These are phyloP conservation scores for Corythornis vintsioides DNA, from an alignment of 2,113 vertebrate species.

Conservation along the genomic window DNA sequence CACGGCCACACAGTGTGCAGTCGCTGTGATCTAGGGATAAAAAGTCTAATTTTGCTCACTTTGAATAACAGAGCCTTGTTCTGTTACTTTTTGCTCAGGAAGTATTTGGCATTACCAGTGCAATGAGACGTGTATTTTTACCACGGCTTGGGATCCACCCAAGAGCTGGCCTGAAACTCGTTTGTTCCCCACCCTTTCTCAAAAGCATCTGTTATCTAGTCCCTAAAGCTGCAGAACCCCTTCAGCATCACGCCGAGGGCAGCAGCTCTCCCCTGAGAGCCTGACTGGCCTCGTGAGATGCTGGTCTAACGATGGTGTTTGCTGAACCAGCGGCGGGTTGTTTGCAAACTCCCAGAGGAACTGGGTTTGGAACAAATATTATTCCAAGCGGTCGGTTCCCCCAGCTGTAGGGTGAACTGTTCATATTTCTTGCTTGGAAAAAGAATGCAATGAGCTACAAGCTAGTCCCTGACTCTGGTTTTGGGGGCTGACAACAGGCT, in stretches of 20 bases:
- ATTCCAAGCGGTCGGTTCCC: background rate
- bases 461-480: background rate
- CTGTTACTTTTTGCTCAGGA: background rate
- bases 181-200: background rate
- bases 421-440: background rate
- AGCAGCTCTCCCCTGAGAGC: background rate
- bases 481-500: background rate
- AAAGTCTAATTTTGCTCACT: background rate
- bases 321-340: background rate
- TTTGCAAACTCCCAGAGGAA: background rate
- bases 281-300: background rate
- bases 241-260: background rate
- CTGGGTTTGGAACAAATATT: conserved; percentile 10
- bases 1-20: background rate
- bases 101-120: background rate
- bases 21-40: background rate
- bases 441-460: background rate
- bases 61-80: background rate
- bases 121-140: background rate
- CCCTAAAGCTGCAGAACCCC: background rate
- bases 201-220: background rate
- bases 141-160: background rate
- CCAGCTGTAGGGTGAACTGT: background rate
- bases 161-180: background rate
- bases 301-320: background rate